These are phyloP conservation scores for Abscondita cerata DNA, from an alignment of 2,888 invertebrate species.

Conservation along the genomic window DNA sequence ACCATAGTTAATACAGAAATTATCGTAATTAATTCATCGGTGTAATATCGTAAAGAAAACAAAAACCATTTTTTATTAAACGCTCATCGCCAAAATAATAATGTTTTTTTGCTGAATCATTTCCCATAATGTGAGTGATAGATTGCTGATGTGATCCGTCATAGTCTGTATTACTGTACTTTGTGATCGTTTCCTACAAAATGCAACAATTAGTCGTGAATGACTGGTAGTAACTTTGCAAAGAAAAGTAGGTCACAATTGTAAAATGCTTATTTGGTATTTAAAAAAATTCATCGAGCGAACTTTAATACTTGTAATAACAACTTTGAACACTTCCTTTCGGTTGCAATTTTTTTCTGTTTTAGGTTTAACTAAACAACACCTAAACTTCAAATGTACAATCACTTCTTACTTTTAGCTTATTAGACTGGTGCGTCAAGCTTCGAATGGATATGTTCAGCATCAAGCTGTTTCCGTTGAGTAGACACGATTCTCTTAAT, in stretches of 20 bases:
- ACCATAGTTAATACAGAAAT: too few relatives aligned
- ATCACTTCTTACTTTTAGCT: conserved; percentile 81
- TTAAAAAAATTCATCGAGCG: background rate
- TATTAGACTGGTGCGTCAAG: conserved; percentile 90
- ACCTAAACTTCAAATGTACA: background rate
- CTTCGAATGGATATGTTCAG: conserved; percentile 91
- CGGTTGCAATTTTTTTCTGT: too few relatives aligned
- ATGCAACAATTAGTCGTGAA: too few relatives aligned
- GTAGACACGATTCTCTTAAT: conserved; percentile 96
- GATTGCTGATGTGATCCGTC: background rate
- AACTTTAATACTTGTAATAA: conserved; percentile 1
- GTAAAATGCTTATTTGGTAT: background rate
- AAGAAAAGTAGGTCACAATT: background rate
- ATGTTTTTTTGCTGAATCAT: too few relatives aligned
- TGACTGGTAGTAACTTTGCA: too few relatives aligned
- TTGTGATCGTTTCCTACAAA: too few relatives aligned
- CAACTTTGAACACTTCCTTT: conserved; percentile 6
- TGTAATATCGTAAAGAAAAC: too few relatives aligned
- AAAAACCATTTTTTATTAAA: too few relatives aligned
- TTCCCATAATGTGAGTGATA: background rate
- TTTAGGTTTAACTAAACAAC: background rate
- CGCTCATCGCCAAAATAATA: too few relatives aligned
- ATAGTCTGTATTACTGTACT: too few relatives aligned
- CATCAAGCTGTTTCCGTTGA: conserved; percentile 92
- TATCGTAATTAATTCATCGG: too few relatives aligned